Conservation (phyloP, 2,888 invertebrate species). For the Calameuta filiformis region DNA sequence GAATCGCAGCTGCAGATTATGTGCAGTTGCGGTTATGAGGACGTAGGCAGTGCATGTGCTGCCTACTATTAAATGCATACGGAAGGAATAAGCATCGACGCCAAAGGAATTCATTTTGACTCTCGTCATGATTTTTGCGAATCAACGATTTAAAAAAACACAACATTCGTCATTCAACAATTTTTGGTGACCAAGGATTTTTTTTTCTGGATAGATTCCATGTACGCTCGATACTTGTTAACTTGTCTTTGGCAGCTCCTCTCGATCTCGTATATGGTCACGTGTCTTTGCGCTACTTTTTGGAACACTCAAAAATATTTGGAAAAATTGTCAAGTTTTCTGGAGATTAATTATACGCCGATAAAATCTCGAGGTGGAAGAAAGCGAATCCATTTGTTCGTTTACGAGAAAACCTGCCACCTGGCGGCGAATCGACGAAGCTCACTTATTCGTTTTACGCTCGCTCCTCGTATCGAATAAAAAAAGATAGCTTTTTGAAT, state of each 20-base stretch:
- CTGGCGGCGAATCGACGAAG: neutral
- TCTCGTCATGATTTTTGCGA: neutral
- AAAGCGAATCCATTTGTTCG: too few species aligned
- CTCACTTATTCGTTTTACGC: neutral
- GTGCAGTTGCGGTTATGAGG: neutral
- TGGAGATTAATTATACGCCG: neutral
- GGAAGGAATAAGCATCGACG: neutral
- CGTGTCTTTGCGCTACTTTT: neutral
- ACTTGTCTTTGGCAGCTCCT: neutral
- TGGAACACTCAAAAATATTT: neutral
- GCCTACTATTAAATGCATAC: neutral
- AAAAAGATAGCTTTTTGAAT: neutral
- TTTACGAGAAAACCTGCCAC: neutral
- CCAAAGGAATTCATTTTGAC: neutral
- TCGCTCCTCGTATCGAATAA: neutral
- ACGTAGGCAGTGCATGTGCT: neutral
- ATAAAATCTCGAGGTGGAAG: neutral
- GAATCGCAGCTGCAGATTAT: neutral
- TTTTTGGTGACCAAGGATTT: neutral
- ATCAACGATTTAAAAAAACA: neutral
- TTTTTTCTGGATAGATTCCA: neutral
- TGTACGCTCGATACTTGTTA: neutral
- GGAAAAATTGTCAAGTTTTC: neutral
- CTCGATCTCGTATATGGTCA: neutral
- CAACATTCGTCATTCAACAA: neutral